Conservation (phyloP, 2,797 vertebrate species). For the Trichosurus vulpecula region DNA sequence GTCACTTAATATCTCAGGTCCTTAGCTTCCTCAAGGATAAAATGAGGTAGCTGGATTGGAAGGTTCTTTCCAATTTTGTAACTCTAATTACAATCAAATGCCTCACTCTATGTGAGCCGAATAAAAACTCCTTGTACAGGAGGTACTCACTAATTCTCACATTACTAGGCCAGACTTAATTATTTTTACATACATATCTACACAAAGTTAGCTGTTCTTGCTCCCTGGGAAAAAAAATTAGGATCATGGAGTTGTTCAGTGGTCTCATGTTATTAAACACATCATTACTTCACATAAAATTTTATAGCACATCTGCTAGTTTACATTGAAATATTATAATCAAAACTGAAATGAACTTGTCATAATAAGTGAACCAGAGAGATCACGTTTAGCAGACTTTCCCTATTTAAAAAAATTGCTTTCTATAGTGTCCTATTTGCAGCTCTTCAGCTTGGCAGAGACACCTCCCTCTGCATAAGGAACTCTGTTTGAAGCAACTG, state of each 20-base stretch:
- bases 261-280: not conserved
- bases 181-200: not conserved
- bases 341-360: conserved; percentile 27
- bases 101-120: not conserved
- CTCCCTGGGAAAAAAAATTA: conserved; percentile 31
- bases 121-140: not conserved
- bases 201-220: not conserved
- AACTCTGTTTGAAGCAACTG: conserved; percentile 7
- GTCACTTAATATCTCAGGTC: not conserved
- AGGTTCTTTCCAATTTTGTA: not conserved
- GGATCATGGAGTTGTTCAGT: conserved; percentile 6
- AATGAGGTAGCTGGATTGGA: not conserved
- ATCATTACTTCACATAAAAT: conserved; percentile 10
- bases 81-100: not conserved
- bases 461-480: not conserved
- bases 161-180: not conserved
- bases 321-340: conserved; percentile 20
- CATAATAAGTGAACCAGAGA: conserved; percentile 35
- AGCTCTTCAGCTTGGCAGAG: conserved; percentile 3
- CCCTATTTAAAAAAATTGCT: not conserved
- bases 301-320: conserved; percentile 11
- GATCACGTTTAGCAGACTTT: not conserved
- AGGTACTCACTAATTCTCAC: not conserved
- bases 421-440: conserved; percentile 8
- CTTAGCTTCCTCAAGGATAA: not conserved